A percentile compares a stretch with the other conserved stretches of the same genome.
These are phyloP conservation scores for Stylophora pistillata DNA, from an alignment of 64 coral and sea anemone genomes.

Conservation along the genomic window DNA sequence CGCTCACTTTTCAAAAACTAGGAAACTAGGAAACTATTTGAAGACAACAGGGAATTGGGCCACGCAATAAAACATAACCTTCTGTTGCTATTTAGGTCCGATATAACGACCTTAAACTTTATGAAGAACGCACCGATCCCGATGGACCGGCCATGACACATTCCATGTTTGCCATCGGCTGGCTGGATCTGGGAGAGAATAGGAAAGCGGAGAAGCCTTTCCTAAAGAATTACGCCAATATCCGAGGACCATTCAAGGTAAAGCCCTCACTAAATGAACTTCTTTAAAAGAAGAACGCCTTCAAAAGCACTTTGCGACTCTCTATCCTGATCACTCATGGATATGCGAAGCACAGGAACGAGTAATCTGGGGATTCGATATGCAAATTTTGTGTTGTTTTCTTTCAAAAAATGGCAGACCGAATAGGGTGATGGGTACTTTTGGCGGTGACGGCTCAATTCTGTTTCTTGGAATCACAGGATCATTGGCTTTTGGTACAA, in stretches of 20 bases:
- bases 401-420: too few species aligned
- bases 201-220: conserved; percentile 65
- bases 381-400: too few species aligned
- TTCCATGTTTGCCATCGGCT: conserved; percentile 95
- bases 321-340: too few species aligned
- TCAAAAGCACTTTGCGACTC: background rate
- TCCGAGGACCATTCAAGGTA: conserved; percentile 85
- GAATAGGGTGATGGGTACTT: too few species aligned
- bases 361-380: too few species aligned
- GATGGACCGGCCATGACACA: conserved; percentile 91
- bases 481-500: too few species aligned
- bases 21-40: background rate
- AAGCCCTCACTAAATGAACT: background rate
- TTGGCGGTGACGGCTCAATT: too few species aligned
- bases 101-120: conserved; percentile 79
- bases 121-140: conserved; percentile 78
- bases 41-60: too few species aligned
- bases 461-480: too few species aligned
- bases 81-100: conserved; percentile 50
- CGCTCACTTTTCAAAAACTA: background rate
- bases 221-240: conserved; percentile 84
- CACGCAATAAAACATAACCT: background rate
- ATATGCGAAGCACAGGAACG: too few species aligned
- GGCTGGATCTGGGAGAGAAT: conserved; percentile 83
- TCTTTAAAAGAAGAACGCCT: background rate